Base-by-base conservation (phyloP, 2,888 invertebrate genomes). In the Luffia ferchaultella region DNA sequence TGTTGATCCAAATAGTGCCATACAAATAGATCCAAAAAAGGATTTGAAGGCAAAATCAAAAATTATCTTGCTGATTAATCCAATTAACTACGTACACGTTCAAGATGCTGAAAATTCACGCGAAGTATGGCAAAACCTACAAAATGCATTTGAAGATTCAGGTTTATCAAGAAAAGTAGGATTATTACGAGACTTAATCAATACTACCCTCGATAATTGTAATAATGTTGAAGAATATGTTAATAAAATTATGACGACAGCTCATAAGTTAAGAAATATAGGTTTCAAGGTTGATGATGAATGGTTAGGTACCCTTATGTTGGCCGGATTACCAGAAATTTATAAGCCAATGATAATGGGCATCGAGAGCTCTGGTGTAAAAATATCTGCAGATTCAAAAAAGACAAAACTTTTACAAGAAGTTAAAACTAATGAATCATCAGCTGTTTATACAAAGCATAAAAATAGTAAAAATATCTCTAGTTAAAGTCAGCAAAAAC, bases 181-280 rank as follows among this genome's bases (percentile, higher is more conserved):
- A 1, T 19, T 61, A 12, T 47, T 60, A 16, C 48, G 51, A 49
- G 57, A 61, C 19, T 42, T 59, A 7, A 52, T 55, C 1, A 61
- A 30, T 1, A 60, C 57, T 1, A 52, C 50, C 0, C 18, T 59
- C 16, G 57, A 55, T 2, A 44, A 16, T 1, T 55, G 57, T 17
- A 16, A 20, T 15, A 55, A 12, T 30, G 42, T 60, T 2, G 58
- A 58, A 49, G 55, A 58, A 1, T 58, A 58, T 48, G 53, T 58
- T 0, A 55, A 52, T 20, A 57, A 56, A 41, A 54, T 59, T 7
- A 56, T 57, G 46, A 18, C 51, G 0, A 53, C 58, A 1, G 55
- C 57, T 1, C 58, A 60, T 18, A 58, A 56, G 41, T 45, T 58
- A 0, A 46, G 58, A 40, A 58, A 58, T 15, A 59, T 60, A 7